A percentile compares a stretch with the other conserved stretches of the same genome.
phyloP scores from a whole-genome alignment of 2,888 invertebrate species.

The Scaptomyza flava region DNA sequence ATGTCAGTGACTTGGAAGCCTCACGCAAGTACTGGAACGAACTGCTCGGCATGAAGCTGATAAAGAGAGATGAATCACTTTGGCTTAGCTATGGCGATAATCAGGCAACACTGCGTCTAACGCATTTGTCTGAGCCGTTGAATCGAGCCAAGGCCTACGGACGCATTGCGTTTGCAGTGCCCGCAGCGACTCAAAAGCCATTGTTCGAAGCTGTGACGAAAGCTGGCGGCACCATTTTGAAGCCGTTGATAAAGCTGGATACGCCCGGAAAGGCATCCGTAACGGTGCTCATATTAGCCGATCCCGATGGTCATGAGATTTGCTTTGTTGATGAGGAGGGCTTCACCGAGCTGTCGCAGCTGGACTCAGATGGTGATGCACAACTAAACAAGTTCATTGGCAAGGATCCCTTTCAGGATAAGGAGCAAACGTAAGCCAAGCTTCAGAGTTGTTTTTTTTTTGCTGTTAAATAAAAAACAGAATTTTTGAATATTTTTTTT shows the following conservation, averaged over 20 bases:
- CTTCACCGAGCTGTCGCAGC: conserved; percentile 93
- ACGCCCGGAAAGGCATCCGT: conserved; percentile 99
- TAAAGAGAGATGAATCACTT: conserved; percentile 87
- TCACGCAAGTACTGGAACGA: conserved; percentile 94
- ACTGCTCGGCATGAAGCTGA: conserved; percentile 90
- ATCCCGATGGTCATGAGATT: conserved; percentile 99
- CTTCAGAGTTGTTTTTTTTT: neutral
- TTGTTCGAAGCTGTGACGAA: conserved; percentile 91
- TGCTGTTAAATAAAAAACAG: neutral
- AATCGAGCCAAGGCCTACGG: conserved; percentile 96
- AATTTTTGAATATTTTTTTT: neutral
- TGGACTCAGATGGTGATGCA: conserved; percentile 93
- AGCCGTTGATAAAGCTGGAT: conserved; percentile 95
- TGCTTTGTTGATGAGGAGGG: conserved; percentile 99
- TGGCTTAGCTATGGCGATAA: conserved; percentile 89
- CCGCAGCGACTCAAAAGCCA: conserved; percentile 89
- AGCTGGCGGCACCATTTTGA: conserved; percentile 91
- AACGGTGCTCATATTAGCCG: conserved; percentile 96
- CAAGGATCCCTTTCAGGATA: conserved; percentile 84
- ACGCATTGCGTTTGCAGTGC: conserved; percentile 96
- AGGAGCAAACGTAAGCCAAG: conserved; percentile 23
- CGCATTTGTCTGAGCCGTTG: conserved; percentile 85
- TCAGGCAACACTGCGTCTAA: conserved; percentile 91
- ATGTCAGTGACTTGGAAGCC: conserved; percentile 90
- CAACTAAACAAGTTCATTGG: conserved; percentile 91